A percentile compares a stretch with the other conserved stretches of the same genome.
Evolutionary conservation across 2,888 invertebrate genomes (phyloP).

Genomic region (Caenorhabditis imperialis): DNA sequence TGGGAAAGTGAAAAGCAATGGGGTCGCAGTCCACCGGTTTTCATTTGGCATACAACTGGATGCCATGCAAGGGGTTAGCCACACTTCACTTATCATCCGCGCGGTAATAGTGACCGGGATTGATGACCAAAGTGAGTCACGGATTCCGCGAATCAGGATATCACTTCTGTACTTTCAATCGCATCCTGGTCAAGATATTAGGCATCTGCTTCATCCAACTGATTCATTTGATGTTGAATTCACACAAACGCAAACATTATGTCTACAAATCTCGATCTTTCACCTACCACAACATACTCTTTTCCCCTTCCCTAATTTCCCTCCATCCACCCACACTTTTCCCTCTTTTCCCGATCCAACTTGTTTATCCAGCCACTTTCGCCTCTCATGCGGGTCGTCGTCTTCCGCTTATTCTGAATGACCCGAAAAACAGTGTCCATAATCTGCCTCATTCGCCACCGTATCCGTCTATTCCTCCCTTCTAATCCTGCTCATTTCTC

Average conservation of each 20-base stretch:
- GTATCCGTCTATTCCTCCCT: neutral
- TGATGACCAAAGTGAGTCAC: conserved; percentile 12
- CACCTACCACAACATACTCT: too few species aligned
- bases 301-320: too few species aligned
- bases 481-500: conserved; percentile 7
- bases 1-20: conserved; percentile 49
- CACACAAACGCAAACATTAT: too few species aligned
- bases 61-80: conserved; percentile 38
- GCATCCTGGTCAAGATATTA: too few species aligned
- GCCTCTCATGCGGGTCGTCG: conserved; percentile 14
- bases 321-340: too few species aligned
- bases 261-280: too few species aligned
- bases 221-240: too few species aligned
- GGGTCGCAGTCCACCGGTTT: conserved; percentile 37
- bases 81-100: conserved; percentile 24
- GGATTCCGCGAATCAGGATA: too few species aligned
- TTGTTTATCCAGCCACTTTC: conserved; percentile 41
- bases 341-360: too few species aligned
- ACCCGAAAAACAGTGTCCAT: conserved; percentile 43
- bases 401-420: conserved; percentile 22
- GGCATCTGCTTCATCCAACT: too few species aligned
- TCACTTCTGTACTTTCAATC: too few species aligned
- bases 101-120: neutral
- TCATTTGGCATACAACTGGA: conserved; percentile 29
- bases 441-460: conserved; percentile 31